phyloP scores from a whole-genome alignment of 2,797 vertebrate genomes.

The Cirrhinus mrigala region DNA sequence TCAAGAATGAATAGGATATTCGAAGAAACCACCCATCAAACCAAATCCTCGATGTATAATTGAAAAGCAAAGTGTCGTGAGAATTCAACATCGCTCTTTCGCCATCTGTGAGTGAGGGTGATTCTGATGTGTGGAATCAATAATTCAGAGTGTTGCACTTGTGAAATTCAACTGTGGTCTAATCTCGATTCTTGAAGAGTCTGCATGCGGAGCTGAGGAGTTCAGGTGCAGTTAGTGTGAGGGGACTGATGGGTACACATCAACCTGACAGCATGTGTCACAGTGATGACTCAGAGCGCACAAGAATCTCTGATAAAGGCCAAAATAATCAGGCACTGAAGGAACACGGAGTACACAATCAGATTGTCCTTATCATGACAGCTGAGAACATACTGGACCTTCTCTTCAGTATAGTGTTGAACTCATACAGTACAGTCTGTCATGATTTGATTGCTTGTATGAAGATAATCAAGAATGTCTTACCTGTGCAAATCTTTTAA shows the following conservation, averaged over 20 bases:
- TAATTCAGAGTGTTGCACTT: slow-evolving; percentile 33
- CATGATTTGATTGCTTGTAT: slow-evolving; percentile 35
- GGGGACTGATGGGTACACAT: slow-evolving; percentile 19
- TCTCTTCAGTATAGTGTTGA: slow-evolving; percentile 20
- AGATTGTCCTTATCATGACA: slow-evolving; percentile 36
- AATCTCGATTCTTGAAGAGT: slow-evolving; percentile 11
- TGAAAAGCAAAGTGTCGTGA: slow-evolving; percentile 21
- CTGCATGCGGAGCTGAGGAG: not conserved
- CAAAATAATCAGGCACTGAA: not conserved
- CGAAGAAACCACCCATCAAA: not conserved
- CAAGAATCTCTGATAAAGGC: slow-evolving; percentile 1
- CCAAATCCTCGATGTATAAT: slow-evolving; percentile 32
- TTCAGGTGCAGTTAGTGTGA: slow-evolving; percentile 6
- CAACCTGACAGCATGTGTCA: slow-evolving; percentile 22
- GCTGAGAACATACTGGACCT: slow-evolving; percentile 41
- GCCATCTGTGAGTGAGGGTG: slow-evolving; percentile 26
- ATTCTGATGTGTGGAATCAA: slow-evolving; percentile 34
- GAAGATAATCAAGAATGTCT: slow-evolving; percentile 5
- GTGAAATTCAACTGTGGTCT: slow-evolving; percentile 21
- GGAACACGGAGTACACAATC: slow-evolving; percentile 34
- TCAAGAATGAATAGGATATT: slow-evolving; percentile 10
- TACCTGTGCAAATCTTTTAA: not conserved
- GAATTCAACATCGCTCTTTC: slow-evolving; percentile 19
- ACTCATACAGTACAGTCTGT: slow-evolving; percentile 28
- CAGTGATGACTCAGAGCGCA: not conserved